Conservation (phyloP, 2,113 vertebrate species). For the Corythornis madagascariensis region DNA sequence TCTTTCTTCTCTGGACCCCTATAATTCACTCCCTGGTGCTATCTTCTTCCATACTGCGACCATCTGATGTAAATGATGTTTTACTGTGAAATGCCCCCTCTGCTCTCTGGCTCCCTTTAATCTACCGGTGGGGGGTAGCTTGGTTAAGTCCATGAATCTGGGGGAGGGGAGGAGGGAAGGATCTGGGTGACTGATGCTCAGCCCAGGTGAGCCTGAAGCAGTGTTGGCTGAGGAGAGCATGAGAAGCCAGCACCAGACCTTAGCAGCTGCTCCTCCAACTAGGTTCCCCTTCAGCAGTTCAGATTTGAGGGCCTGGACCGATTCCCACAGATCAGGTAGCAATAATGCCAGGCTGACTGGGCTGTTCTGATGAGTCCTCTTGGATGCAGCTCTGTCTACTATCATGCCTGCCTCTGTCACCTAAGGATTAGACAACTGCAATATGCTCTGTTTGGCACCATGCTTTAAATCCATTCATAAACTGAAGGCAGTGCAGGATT, state of each 20-base stretch:
- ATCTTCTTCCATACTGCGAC: not conserved
- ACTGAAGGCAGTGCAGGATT: constrained; percentile 34
- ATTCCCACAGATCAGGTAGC: constrained; percentile 26
- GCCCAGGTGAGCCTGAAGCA: not conserved
- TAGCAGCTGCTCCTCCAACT: not conserved
- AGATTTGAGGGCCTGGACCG: not conserved
- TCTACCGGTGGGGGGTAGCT: not conserved
- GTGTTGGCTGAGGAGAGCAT: not conserved
- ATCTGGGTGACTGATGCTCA: not conserved
- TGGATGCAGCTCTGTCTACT: constrained; percentile 49
- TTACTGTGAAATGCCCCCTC: not conserved
- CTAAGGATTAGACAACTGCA: constrained; percentile 61
- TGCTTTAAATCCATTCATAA: constrained; percentile 56
- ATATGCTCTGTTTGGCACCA: constrained; percentile 61
- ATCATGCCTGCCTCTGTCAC: constrained; percentile 48
- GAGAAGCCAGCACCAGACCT: not conserved
- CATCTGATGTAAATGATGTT: not conserved
- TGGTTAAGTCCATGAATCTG: not conserved
- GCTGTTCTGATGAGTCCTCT: constrained; percentile 32
- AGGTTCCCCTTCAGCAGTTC: not conserved
- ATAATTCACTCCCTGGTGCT: constrained; percentile 29
- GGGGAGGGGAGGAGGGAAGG: not conserved
- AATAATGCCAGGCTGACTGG: constrained; percentile 40
- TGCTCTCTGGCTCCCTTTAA: not conserved
- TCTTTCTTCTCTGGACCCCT: constrained; percentile 12